These are phyloP conservation scores for Oophaga pumilio DNA, from an alignment of 2,113 vertebrate species.

Conservation along the genomic window DNA sequence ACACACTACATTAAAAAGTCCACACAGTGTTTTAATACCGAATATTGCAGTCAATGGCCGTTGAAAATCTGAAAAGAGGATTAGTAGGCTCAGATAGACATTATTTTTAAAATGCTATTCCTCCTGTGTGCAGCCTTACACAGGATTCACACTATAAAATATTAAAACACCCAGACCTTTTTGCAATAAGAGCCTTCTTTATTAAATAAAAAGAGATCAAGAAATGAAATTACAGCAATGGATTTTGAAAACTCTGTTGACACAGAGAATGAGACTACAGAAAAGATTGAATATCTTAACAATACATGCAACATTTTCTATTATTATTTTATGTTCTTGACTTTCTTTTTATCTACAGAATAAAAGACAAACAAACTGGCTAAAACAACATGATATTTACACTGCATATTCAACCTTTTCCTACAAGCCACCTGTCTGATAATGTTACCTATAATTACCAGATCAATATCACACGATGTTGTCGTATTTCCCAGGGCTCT, in stretches of 20 bases:
- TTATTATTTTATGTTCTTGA: background rate
- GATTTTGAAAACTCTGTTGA: constrained; percentile 56
- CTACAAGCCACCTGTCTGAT: background rate
- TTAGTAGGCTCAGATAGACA: constrained; percentile 39
- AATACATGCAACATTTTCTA: background rate
- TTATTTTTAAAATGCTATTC: constrained; percentile 64
- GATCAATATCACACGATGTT: background rate
- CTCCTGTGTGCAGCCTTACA: constrained; percentile 59
- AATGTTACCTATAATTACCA: background rate
- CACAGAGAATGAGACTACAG: constrained; percentile 13
- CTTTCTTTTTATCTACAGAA: background rate
- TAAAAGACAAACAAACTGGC: background rate
- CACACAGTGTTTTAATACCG: constrained; percentile 13
- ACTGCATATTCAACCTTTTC: background rate
- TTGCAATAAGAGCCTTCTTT: constrained; percentile 60
- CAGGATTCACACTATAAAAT: constrained; percentile 67
- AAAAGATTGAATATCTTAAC: constrained; percentile 21
- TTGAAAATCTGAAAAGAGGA: constrained; percentile 46
- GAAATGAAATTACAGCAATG: constrained; percentile 58
- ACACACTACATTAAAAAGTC: background rate
- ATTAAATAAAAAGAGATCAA: constrained; percentile 63
- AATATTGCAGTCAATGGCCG: constrained; percentile 15
- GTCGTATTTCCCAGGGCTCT: background rate
- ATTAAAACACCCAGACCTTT: constrained; percentile 71
- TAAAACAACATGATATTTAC: background rate